Evolutionary conservation across 2,113 vertebrate genomes (phyloP).

Genomic region (Pollachius pollachius): DNA sequence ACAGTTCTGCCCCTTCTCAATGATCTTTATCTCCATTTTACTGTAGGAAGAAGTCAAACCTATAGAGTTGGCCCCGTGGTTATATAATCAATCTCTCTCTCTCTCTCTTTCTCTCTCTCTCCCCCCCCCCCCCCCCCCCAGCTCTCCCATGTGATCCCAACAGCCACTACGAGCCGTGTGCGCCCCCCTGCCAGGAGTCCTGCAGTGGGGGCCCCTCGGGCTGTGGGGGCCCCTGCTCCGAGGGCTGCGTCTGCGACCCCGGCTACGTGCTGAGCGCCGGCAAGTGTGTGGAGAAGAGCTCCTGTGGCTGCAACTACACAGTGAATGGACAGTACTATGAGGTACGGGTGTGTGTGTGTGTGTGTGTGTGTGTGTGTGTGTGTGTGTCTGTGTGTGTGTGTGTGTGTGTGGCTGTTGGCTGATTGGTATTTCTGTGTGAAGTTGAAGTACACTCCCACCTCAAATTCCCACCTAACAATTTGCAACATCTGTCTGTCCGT

Average conservation of each 20-base stretch:
- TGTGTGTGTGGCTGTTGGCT: background rate
- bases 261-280: constrained; percentile 73
- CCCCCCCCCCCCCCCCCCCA: constrained; percentile 20
- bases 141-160: constrained; percentile 65
- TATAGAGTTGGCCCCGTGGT: no score
- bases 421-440: no score
- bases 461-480: no score
- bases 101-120: background rate
- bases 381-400: no score
- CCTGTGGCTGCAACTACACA: constrained; percentile 64
- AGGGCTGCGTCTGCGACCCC: constrained; percentile 72
- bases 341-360: constrained; percentile 35
- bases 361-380: background rate
- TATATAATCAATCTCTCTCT: no score
- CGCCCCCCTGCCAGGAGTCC: constrained; percentile 60
- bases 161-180: constrained; percentile 72
- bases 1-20: no score
- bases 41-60: no score
- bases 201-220: constrained; percentile 48
- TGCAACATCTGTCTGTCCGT: no score
- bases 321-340: constrained; percentile 69
- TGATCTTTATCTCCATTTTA: no score
- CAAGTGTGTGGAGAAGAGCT: constrained; percentile 59
- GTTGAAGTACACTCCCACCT: no score
- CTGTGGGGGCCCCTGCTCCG: constrained; percentile 66